Percentiles rank a stretch among this genome's conserved stretches.
These are phyloP conservation scores for Saccopteryx leptura DNA, from an alignment of 2,113 vertebrate genomes.

Conservation along the genomic window DNA sequence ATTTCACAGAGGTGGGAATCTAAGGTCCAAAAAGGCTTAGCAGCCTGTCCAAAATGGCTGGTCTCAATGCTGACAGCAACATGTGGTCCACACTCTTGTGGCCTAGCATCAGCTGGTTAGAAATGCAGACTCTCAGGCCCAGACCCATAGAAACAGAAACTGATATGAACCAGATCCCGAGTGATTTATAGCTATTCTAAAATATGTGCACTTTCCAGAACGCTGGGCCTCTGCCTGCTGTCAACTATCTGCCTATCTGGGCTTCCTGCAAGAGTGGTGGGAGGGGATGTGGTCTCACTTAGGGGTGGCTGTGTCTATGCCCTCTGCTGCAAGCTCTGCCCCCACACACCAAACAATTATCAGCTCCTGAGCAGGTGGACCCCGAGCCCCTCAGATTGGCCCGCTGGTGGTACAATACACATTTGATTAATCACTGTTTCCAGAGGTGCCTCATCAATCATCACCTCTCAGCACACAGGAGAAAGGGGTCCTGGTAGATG, in stretches of 20 bases:
- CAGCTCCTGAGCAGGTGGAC: slow-evolving; percentile 60
- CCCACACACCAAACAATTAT: slow-evolving; percentile 42
- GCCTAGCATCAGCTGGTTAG: neutral
- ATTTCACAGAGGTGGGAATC: neutral
- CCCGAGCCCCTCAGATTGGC: neutral
- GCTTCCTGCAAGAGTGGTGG: neutral
- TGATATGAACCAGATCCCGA: neutral
- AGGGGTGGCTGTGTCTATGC: neutral
- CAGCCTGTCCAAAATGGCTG: neutral
- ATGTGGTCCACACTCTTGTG: neutral
- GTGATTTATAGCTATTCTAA: neutral
- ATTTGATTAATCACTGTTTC: slow-evolving; percentile 77
- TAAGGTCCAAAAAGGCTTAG: neutral
- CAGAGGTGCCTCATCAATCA: slow-evolving; percentile 77
- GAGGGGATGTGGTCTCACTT: neutral
- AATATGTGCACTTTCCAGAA: neutral
- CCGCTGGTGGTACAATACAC: accelerated
- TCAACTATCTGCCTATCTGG: neutral
- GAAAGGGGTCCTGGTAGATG: slow-evolving; percentile 32
- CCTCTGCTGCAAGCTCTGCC: neutral
- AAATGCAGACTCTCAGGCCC: neutral
- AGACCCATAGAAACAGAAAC: neutral
- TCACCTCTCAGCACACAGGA: slow-evolving; percentile 51
- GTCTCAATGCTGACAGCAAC: neutral
- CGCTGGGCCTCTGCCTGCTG: neutral